These are phyloP conservation scores for Sepioteuthis lessoniana DNA, from an alignment of 2,888 invertebrate genomes.

Conservation along the genomic window DNA sequence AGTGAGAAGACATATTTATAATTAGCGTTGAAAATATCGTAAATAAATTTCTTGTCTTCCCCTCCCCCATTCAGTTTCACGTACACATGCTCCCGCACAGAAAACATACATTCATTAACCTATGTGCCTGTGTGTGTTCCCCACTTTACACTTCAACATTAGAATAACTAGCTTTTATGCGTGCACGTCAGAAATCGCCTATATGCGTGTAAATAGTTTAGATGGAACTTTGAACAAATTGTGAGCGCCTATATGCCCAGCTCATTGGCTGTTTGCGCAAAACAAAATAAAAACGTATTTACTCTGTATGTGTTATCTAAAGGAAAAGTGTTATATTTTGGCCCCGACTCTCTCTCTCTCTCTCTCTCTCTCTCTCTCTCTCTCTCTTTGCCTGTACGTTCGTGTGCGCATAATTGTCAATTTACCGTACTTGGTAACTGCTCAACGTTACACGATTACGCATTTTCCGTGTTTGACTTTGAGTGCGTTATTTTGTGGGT, in stretches of 20 bases:
- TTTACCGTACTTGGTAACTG: background rate
- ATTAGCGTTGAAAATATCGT: background rate
- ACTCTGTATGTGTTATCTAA: too few relatives aligned
- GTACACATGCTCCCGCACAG: background rate
- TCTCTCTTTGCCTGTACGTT: too few relatives aligned
- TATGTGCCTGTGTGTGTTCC: background rate
- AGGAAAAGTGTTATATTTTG: too few relatives aligned
- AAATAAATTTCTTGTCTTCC: background rate
- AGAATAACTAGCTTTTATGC: background rate
- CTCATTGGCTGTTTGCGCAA: background rate
- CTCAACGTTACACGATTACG: background rate
- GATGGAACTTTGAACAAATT: background rate
- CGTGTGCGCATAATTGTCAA: too few relatives aligned
- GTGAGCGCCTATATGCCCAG: background rate
- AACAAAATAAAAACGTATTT: background rate
- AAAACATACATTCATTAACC: background rate
- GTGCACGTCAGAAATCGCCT: background rate
- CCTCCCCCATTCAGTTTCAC: background rate
- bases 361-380: too few relatives aligned
- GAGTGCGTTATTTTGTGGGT: background rate
- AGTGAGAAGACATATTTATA: background rate
- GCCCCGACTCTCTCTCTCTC: too few relatives aligned
- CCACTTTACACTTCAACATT: background rate
- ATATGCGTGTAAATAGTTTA: background rate
- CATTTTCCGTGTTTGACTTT: background rate